Base-by-base conservation (phyloP, 2,888 invertebrate species). In the Drosophila pullipes region DNA sequence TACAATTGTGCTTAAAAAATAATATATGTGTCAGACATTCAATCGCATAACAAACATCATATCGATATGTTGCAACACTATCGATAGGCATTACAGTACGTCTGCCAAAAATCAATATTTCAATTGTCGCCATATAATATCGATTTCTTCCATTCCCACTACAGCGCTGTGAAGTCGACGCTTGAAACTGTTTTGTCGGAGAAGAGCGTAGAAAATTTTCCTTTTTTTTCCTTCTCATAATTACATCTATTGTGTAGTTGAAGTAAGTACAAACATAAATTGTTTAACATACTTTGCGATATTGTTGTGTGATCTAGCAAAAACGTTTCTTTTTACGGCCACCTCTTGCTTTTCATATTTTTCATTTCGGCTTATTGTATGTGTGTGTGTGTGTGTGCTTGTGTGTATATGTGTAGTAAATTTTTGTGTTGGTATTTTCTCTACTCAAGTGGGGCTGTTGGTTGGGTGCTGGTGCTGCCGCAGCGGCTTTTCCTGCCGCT, bases 141-240 rank as follows among this genome's bases (percentile, higher is more conserved):
- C 74, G 76, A 65, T 60, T 54, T 66, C 50, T 62, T 76, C 63
- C 76, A 61, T 76, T 53, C 22, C 47, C 31, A 64, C 59, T 65
- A 39, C 53, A 74, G 70, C 57, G 59, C 59, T 76, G 75, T 63
- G 62, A 65, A 66, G 68, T 79, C 68, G 78, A 80, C 80, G 78
- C 80, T 76, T 35, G 58, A 66, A 61, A 66, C 60, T 63, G 63
- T 58, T 60, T 59, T 28, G 37, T 50, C 53, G 50, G 22, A 63
- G 35, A 53, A 66, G 76, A 73, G 73, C 63, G 58, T 54, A 75
- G 47, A 33, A 60, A 47, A 5, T 13, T 52, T 37, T 22, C 13
- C 44, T n/a, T n/a, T n/a, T 69, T 70, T 35, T 69, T 65, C 33
- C 31, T 61, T 41, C 55, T 25, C 47, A 47, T 53, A 57, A 72